These are phyloP conservation scores for Cyprinodon variegatus DNA, from an alignment of 2,113 vertebrate species.

Conservation along the genomic window DNA sequence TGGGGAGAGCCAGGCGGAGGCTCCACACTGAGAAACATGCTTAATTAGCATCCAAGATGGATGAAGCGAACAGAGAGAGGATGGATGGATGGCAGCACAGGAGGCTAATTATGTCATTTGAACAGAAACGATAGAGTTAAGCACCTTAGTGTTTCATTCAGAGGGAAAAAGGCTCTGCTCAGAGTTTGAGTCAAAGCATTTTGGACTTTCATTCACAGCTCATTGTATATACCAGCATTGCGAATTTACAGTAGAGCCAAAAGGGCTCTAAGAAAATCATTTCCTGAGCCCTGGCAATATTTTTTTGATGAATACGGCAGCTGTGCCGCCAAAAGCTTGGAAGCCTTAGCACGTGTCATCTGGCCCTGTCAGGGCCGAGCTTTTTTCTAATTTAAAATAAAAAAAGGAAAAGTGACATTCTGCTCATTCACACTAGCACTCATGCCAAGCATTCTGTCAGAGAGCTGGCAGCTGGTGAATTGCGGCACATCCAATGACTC, in stretches of 20 bases:
- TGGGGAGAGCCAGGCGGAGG: constrained; percentile 45
- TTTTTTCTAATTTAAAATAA: constrained; percentile 59
- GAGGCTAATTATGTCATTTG: constrained; percentile 67
- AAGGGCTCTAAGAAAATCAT: constrained; percentile 66
- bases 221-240: constrained; percentile 57
- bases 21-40: constrained; percentile 49
- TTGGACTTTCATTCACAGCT: constrained; percentile 56
- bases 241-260: constrained; percentile 47
- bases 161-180: constrained; percentile 44
- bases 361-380: constrained; percentile 56
- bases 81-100: constrained; percentile 44
- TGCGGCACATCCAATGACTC: constrained; percentile 15
- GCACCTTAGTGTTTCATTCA: constrained; percentile 45
- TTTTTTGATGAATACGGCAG: constrained; percentile 71
- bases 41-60: constrained; percentile 65
- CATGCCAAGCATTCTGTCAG: constrained; percentile 47
- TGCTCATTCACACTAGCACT: constrained; percentile 36
- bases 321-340: constrained; percentile 54
- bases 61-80: constrained; percentile 41
- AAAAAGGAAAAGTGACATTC: constrained; percentile 60
- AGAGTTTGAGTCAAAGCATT: constrained; percentile 59
- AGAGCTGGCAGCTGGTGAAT: constrained; percentile 40
- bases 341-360: constrained; percentile 50
- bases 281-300: constrained; percentile 64
- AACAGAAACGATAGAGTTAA: constrained; percentile 40